Evolutionary conservation across 2,888 invertebrate genomes (phyloP).

Genomic region (Acholoe squamosa): DNA sequence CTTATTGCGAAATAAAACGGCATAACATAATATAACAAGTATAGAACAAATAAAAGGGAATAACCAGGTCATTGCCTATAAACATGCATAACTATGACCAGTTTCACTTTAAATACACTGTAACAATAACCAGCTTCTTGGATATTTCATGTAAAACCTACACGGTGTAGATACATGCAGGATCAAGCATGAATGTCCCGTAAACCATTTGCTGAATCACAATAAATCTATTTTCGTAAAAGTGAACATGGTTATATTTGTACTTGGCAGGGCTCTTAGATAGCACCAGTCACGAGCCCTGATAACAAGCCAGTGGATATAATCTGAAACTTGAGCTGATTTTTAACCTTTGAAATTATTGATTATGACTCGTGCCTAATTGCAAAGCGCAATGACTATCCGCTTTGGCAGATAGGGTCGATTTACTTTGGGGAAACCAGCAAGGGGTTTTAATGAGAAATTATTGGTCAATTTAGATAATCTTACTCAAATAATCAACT

Average conservation of each 20-base stretch:
- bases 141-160: too few relatives aligned
- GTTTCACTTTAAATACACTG: too few relatives aligned
- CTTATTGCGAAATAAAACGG: too few relatives aligned
- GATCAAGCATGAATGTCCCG: too few relatives aligned
- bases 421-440: background rate
- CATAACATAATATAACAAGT: too few relatives aligned
- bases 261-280: constrained; percentile 1
- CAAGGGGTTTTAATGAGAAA: background rate
- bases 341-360: background rate
- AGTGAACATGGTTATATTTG: background rate
- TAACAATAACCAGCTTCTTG: too few relatives aligned
- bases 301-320: constrained; percentile 3
- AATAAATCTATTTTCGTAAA: background rate
- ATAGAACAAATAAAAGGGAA: too few relatives aligned
- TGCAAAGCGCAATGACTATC: background rate
- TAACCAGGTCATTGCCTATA: too few relatives aligned
- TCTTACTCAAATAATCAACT: constrained; percentile 8
- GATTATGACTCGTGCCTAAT: constrained; percentile 11
- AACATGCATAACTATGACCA: too few relatives aligned
- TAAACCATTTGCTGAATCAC: background rate
- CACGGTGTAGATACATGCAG: too few relatives aligned
- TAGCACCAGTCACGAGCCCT: constrained; percentile 1
- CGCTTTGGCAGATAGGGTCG: constrained; percentile 14
- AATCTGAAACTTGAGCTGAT: constrained; percentile 19
- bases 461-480: background rate